Evolutionary conservation across 2,797 vertebrate genomes (phyloP).

Genomic region (Mormyrops boulengeri): DNA sequence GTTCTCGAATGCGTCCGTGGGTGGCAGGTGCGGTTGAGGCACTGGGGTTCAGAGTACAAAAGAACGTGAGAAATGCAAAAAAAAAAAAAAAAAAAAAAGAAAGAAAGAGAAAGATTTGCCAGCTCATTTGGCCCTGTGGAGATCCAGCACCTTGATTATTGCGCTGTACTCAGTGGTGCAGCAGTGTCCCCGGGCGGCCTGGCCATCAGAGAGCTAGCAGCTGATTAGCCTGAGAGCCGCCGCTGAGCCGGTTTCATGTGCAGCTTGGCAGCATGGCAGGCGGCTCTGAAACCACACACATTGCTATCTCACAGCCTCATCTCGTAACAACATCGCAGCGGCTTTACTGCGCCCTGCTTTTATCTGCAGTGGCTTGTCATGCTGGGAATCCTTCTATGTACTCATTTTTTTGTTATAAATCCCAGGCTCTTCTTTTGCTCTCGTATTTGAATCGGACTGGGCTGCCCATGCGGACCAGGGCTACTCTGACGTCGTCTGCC

Average conservation of each 20-base stretch:
- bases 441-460: neutral
- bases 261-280: neutral
- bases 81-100: neutral
- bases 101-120: neutral
- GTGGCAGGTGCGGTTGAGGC: constrained; percentile 44
- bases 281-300: constrained; percentile 37
- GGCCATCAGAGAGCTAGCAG: neutral
- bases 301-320: constrained; percentile 48
- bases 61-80: constrained; percentile 20
- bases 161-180: neutral
- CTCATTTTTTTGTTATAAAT: neutral
- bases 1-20: constrained; percentile 43
- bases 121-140: neutral
- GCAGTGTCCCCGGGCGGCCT: neutral
- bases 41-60: constrained; percentile 22
- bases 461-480: neutral
- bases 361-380: constrained; percentile 27
- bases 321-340: constrained; percentile 52
- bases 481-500: neutral
- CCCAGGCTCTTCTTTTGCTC: neutral
- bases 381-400: constrained; percentile 37
- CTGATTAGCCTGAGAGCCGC: neutral
- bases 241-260: neutral
- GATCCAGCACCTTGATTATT: neutral
- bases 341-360: constrained; percentile 40